Evolutionary conservation across 2,888 invertebrate species (phyloP), one percentile per base, ranked within the genome.

Genomic region (Osmoderma eremita): DNA sequence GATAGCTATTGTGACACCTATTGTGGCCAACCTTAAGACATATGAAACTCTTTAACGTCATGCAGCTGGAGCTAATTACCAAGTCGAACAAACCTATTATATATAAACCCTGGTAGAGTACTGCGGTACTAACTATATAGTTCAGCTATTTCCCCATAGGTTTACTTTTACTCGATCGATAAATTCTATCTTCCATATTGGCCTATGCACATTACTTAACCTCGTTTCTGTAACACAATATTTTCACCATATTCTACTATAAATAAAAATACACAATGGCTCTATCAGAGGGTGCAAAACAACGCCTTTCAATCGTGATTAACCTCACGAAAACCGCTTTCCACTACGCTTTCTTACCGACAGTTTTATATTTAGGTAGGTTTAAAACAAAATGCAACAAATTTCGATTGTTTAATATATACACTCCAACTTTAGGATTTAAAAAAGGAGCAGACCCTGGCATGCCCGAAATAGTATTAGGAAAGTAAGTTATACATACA

Each of bases 341-440:
- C 72, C 90, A 90, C 74, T 90, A 88, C 86, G 90, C 89, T 48
- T 91, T 90, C 71, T 87, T 91, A 67, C 91, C 91, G 0, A 84
- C 88, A 41, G 87, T 91, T 22, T 77, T 91, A 13, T 91, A 88
- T 80, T 80, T 91, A 80, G 91, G 91, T 88, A 82, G 63, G 67
- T 68, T 54, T 8, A 49, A 18, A 69, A 18, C 24, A 6, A 45
- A 15, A 39, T 49, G 4, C 1, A 4, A 24, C 3, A 10, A 8
- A 5, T 5, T 39, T 15, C 18, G 12, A 1, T 5, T 3, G 48
- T 63, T 63, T 24, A 15, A n/a, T 8, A 61, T 51, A 54, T 42
- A 56, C 39, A 10, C 18, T 62, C 41, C 10, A 10, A 53, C 18
- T 36, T 13, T 71, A 90, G 90, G 90, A 68, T 90, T 90, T 74